Percentiles rank a stretch among this genome's conserved stretches.
Conservation (phyloP, 1,140 invertebrate genomes). For the Potamilus streckersoni region DNA sequence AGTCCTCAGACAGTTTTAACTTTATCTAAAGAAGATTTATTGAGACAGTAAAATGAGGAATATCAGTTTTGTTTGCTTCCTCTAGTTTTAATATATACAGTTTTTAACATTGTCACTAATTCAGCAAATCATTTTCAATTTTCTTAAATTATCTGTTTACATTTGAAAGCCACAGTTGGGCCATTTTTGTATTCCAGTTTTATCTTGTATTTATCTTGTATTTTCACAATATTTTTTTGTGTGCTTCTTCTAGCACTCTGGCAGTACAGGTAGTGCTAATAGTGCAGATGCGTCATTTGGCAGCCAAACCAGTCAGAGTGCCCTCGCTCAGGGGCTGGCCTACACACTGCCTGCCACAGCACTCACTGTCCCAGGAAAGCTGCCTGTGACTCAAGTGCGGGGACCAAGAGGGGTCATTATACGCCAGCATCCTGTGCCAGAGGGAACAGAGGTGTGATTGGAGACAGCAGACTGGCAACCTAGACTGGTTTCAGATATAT, state of each 20-base stretch:
- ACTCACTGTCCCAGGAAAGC: constrained; percentile 22
- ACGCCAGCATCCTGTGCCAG: constrained; percentile 41
- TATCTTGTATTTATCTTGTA: neutral
- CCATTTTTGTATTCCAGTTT: too few relatives aligned
- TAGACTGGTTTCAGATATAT: too few relatives aligned
- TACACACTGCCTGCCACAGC: constrained; percentile 19
- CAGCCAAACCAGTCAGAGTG: constrained; percentile 31
- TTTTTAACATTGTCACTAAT: too few relatives aligned
- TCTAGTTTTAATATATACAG: too few relatives aligned
- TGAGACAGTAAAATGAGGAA: too few relatives aligned
- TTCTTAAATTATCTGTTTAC: too few relatives aligned
- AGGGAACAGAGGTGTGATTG: constrained; percentile 56
- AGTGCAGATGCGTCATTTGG: constrained; percentile 45
- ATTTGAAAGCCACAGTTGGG: too few relatives aligned
- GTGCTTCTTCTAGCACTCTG: constrained; percentile 46
- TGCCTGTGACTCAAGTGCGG: constrained; percentile 10
- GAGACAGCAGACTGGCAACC: too few relatives aligned
- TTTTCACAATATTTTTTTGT: constrained; percentile 1
- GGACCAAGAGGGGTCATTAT: constrained; percentile 21
- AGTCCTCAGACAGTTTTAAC: too few relatives aligned
- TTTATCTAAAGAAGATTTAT: too few relatives aligned
- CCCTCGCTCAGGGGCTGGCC: constrained; percentile 23
- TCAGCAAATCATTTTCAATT: too few relatives aligned
- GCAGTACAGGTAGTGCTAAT: constrained; percentile 53
- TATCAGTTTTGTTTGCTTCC: too few relatives aligned